Percentiles rank a stretch among this genome's conserved stretches.
phyloP scores from a whole-genome alignment of 2,113 vertebrate genomes.

The Cricetomys ansorgei region DNA sequence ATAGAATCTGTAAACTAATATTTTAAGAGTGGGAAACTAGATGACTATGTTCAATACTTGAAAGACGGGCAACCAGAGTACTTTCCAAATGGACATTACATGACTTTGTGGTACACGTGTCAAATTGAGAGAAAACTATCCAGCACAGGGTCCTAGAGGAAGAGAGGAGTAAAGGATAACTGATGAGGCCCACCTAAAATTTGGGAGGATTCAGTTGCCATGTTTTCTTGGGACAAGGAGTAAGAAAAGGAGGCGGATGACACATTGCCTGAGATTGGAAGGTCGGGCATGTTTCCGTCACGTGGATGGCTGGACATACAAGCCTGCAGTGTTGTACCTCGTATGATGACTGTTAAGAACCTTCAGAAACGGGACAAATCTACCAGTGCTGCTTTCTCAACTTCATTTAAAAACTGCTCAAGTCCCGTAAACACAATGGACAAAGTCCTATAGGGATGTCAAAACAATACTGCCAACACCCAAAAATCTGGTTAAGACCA shows the following conservation, averaged over 20 bases:
- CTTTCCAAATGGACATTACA: not conserved
- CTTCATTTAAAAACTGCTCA: not conserved
- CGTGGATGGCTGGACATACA: not conserved
- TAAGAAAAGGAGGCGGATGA: not conserved
- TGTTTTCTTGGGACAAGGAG: not conserved
- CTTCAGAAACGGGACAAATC: conserved; percentile 11
- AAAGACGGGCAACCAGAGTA: not conserved
- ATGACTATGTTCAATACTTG: not conserved
- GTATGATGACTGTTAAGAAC: not conserved
- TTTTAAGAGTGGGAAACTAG: not conserved
- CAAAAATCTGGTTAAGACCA: not conserved
- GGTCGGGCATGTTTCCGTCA: not conserved
- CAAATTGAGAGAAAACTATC: not conserved
- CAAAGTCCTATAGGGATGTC: not conserved
- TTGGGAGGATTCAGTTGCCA: not conserved
- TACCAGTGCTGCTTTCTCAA: not conserved
- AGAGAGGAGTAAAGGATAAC: not conserved
- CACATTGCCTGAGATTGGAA: not conserved
- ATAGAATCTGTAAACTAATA: not conserved
- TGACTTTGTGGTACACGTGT: not conserved
- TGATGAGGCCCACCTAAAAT: not conserved
- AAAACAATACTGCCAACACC: not conserved
- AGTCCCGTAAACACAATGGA: not conserved
- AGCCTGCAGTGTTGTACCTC: not conserved
- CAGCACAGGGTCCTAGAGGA: not conserved